phyloP scores from a whole-genome alignment of 2,797 vertebrate genomes.

The Martes flavigula region DNA sequence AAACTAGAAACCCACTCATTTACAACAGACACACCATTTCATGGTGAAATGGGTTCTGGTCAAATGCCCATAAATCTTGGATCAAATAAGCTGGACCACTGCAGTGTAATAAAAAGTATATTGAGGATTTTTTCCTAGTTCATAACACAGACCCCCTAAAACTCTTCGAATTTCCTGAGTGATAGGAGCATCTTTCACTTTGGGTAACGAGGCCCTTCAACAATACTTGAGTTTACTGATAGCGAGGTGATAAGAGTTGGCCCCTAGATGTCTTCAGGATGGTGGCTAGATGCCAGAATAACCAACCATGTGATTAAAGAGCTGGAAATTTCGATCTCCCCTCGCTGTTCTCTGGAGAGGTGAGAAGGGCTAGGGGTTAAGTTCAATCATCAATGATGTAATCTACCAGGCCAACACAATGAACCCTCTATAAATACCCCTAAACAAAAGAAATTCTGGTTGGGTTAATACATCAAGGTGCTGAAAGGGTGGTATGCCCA shows the following conservation, averaged over 20 bases:
- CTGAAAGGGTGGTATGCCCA: too few species aligned
- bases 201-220: background rate
- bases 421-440: background rate
- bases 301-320: background rate
- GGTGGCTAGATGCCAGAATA: background rate
- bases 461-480: background rate
- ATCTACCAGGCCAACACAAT: background rate
- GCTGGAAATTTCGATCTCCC: background rate
- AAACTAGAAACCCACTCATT: background rate
- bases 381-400: background rate
- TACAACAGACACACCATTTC: background rate
- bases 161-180: background rate
- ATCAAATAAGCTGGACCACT: background rate
- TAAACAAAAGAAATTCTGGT: background rate
- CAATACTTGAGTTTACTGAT: background rate
- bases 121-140: background rate
- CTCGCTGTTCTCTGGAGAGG: background rate
- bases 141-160: background rate
- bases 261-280: background rate
- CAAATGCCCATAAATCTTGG: background rate
- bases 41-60: background rate
- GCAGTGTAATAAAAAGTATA: background rate
- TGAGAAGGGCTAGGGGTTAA: background rate
- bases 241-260: background rate
- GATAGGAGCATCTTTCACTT: background rate